Evolutionary conservation across 2,888 invertebrate species (phyloP), one percentile per base, ranked within the genome.

Genomic region (Mactromeris polynyma): DNA sequence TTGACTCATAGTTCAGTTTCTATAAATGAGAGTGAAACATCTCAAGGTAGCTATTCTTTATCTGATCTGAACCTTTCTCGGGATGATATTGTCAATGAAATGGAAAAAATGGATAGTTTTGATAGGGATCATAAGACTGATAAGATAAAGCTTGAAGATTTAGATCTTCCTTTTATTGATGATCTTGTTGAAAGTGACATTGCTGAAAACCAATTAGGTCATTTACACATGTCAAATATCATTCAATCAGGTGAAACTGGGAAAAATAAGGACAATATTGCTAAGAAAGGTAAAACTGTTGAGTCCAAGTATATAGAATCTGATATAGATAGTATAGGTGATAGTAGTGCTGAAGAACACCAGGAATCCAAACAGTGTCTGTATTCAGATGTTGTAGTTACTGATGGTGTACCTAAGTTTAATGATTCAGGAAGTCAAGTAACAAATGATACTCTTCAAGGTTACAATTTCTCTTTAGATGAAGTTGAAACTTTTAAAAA

Each of bases 1-100:
- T 73, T 90, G 40, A 90, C 89, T 38, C 91, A 91, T 64, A 91
- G 91, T 81, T 91, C 91, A 51, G 85, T 89, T 19, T 91, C 91
- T 9, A 89, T 91, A 33, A 91, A 91, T 81, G 91, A 87, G 46
- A 91, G 91, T 91, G 91, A 91, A 85, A 91, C 91, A 36, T 91
- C 91, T 9, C 91, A 91, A 69, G 91, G 91, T 26, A 91, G 91
- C 54, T 91, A 91, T 58, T 91, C 91, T 2, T 78, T 91, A 42
- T 91, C 91, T 38, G 91, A 91, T 73, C 46, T 91, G 9, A 91
- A 91, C 64, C 86, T 91, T 6, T 91, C 91, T 21, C 82, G 91
- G 33, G 91, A 91, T 83, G 90, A 90, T 84, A 85, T 87, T 83
- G 86, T 87, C 3, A 86, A 88, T 85, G 91, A 91, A 64, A 84